Percentiles rank a stretch among this genome's conserved stretches.
These are phyloP conservation scores for Hartigia nigra DNA, from an alignment of 2,888 invertebrate genomes.

Conservation along the genomic window DNA sequence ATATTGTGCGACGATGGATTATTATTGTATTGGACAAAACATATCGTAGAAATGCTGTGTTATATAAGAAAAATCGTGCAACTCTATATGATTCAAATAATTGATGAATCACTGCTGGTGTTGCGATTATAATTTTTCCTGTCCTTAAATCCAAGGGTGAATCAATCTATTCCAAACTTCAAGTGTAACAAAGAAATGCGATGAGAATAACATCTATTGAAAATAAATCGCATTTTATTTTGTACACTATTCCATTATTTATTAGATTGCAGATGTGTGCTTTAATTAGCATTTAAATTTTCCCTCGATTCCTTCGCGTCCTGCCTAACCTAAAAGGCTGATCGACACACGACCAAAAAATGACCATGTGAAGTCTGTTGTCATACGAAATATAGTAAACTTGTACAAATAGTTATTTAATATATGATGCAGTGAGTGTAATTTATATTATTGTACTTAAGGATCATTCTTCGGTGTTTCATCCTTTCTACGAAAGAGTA, in stretches of 20 bases:
- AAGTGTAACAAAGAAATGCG: background rate
- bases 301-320: background rate
- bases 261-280: background rate
- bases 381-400: background rate
- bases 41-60: constrained; percentile 1
- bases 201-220: background rate
- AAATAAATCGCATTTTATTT: background rate
- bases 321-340: background rate
- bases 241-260: background rate
- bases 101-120: background rate
- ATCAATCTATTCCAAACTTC: background rate
- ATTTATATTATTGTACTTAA: background rate
- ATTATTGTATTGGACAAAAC: constrained; percentile 3
- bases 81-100: background rate
- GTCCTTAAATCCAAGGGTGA: background rate
- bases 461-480: background rate
- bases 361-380: background rate
- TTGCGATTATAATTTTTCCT: background rate
- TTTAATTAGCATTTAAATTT: background rate
- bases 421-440: background rate
- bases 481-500: background rate
- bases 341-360: background rate
- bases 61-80: background rate
- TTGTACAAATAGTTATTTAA: background rate
- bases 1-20: background rate